A percentile compares a stretch with the other conserved stretches of the same genome.
These are phyloP conservation scores for Metridium senile DNA, from an alignment of 92 coral and sea anemone genomes.

Conservation along the genomic window DNA sequence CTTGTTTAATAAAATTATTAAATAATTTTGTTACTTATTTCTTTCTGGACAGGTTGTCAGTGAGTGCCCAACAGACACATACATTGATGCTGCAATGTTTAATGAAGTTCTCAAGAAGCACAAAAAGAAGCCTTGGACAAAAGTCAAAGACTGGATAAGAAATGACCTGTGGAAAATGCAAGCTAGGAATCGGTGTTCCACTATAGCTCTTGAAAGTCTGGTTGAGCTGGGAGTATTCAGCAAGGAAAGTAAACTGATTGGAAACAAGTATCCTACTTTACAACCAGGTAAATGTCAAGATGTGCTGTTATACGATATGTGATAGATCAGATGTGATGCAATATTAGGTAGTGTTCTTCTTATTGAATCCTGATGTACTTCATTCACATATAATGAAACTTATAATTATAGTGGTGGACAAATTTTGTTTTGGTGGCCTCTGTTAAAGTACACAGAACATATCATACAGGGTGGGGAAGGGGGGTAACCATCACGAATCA, in stretches of 20 bases:
- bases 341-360: too few relatives aligned
- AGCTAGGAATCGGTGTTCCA: conserved; percentile 44
- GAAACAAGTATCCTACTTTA: conserved; percentile 59
- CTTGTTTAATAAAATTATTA: background rate
- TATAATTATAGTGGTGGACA: too few relatives aligned
- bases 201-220: conserved; percentile 44
- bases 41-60: conserved; percentile 24
- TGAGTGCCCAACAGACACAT: conserved; percentile 45
- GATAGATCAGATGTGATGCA: too few relatives aligned
- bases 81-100: conserved; percentile 54
- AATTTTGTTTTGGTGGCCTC: too few relatives aligned
- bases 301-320: too few relatives aligned
- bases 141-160: conserved; percentile 28
- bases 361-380: too few relatives aligned
- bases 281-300: conserved; percentile 35
- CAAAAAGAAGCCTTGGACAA: conserved; percentile 21
- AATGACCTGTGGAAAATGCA: conserved; percentile 33
- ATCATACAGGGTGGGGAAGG: too few relatives aligned
- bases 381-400: too few relatives aligned
- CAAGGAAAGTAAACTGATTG: conserved; percentile 34
- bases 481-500: too few relatives aligned
- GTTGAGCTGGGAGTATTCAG: conserved; percentile 58
- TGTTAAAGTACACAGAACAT: too few relatives aligned
- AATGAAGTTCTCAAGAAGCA: conserved; percentile 38
- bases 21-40: background rate